Evolutionary conservation across 2,888 invertebrate species (phyloP), one percentile per base, ranked within the genome.

Genomic region (Priocnemis perturbator): DNA sequence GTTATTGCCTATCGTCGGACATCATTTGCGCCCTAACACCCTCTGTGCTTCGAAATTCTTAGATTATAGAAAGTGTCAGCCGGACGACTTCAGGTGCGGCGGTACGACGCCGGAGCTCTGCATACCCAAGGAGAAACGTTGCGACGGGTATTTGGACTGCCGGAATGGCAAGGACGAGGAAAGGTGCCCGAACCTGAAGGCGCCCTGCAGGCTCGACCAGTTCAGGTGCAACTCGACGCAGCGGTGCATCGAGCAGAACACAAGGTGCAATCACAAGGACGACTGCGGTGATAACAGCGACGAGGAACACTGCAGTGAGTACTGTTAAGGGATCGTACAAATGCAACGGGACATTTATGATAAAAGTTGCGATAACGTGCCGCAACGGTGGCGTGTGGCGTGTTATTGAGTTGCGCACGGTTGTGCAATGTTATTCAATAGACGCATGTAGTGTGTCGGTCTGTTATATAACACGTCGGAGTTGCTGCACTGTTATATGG

Each of bases 261-360:
- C 91, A 79, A 94, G 94, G 87, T 97, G 97, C 89, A 96, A 97
- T 90, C 96, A 97, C 89, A 94, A 93, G 87, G 95, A 96, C 88
- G 97, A 97, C 90, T 97, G 97, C 85, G 95, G 94, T 0, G 97
- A 97, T 89, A 95, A 95, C 88, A 96, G 96, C 0, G 98, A 98
- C 86, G 98, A 98, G 89, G 93, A 93, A 73, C 93, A 93, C 77
- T 98, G 98, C 92, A 96, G 96, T 97, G 89, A 92, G 94, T 93
- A 30, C 44, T 23, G 45, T 20, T n/a, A 37, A 37, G 37, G 37
- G 37, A 11, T 9, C 7, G 37, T 37, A 9, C 37, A 7, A 37
- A 9, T 37, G 11, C 7, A 37, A 37, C 37, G 37, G 37, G 37
- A 11, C 37, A 11, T 11, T 37, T 37, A 37, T 37, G 37, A 37